Percentiles rank a stretch among this genome's conserved stretches.
phyloP scores from a whole-genome alignment of 2,113 vertebrate species.

The Coryphaenoides rupestris region DNA sequence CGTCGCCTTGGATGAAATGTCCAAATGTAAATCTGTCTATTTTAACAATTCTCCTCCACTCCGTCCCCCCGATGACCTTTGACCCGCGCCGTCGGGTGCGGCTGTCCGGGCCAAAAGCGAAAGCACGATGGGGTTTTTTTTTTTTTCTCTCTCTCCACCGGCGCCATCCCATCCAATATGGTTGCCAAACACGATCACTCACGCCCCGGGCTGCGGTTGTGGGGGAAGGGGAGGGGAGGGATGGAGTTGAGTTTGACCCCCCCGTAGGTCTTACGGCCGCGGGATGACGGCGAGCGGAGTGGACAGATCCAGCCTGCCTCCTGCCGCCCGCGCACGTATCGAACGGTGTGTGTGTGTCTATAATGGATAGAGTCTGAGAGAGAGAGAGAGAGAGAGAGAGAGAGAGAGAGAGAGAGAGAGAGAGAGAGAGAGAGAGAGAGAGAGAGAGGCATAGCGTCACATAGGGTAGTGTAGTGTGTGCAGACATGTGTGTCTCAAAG shows the following conservation, averaged over 20 bases:
- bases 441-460: slow-evolving; percentile 25
- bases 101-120: too few species aligned
- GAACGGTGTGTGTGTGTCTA: slow-evolving; percentile 34
- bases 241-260: slow-evolving; percentile 57
- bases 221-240: slow-evolving; percentile 45
- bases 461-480: too few species aligned
- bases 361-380: too few species aligned
- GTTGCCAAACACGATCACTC: slow-evolving; percentile 56
- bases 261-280: slow-evolving; percentile 56
- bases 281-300: slow-evolving; percentile 51
- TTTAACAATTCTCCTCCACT: too few species aligned
- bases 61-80: too few species aligned
- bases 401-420: slow-evolving; percentile 15
- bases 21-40: too few species aligned
- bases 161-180: too few species aligned
- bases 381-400: neutral
- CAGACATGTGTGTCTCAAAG: too few species aligned
- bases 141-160: too few species aligned
- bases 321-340: slow-evolving; percentile 49
- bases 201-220: slow-evolving; percentile 24
- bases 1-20: too few species aligned
- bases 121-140: too few species aligned
- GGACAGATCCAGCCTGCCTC: slow-evolving; percentile 62
- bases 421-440: neutral
- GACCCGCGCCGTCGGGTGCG: too few species aligned